These are phyloP conservation scores for Melitaea athalia DNA, from an alignment of 2,888 invertebrate species.

Conservation along the genomic window DNA sequence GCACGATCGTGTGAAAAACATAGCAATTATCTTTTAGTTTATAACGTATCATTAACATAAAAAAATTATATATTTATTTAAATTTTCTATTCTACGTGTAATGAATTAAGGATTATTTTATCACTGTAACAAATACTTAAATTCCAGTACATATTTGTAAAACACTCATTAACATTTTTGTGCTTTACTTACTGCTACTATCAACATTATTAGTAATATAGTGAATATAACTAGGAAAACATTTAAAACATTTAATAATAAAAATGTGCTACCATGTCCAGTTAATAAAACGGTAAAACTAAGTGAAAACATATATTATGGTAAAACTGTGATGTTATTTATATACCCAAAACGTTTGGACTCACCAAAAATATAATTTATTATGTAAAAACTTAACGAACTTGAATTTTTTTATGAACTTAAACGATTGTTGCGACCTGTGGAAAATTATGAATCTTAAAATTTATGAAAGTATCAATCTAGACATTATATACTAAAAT, in stretches of 20 bases:
- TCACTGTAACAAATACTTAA: background rate
- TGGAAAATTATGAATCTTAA: conserved; percentile 54
- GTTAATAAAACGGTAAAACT: conserved; percentile 27
- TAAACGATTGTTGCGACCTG: conserved; percentile 73
- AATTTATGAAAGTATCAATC: background rate
- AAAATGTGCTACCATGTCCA: conserved; percentile 43
- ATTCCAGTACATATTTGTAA: background rate
- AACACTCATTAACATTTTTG: background rate
- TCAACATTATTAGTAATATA: conserved; percentile 1
- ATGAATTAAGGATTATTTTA: too few species aligned
- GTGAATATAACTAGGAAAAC: background rate
- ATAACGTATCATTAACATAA: background rate
- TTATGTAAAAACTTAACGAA: conserved; percentile 43
- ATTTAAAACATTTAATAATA: background rate
- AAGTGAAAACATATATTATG: conserved; percentile 15
- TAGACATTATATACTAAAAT: background rate
- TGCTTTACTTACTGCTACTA: background rate
- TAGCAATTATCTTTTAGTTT: background rate
- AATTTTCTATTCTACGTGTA: background rate
- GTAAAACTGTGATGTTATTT: conserved; percentile 38
- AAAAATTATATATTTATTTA: background rate
- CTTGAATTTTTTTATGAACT: conserved; percentile 62
- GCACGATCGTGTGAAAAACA: background rate
- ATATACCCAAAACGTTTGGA: conserved; percentile 39
- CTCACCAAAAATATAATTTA: conserved; percentile 63